Percentiles rank a stretch among this genome's conserved stretches.
phyloP scores from a whole-genome alignment of 2,888 invertebrate species.

The Xylocampa areola region DNA sequence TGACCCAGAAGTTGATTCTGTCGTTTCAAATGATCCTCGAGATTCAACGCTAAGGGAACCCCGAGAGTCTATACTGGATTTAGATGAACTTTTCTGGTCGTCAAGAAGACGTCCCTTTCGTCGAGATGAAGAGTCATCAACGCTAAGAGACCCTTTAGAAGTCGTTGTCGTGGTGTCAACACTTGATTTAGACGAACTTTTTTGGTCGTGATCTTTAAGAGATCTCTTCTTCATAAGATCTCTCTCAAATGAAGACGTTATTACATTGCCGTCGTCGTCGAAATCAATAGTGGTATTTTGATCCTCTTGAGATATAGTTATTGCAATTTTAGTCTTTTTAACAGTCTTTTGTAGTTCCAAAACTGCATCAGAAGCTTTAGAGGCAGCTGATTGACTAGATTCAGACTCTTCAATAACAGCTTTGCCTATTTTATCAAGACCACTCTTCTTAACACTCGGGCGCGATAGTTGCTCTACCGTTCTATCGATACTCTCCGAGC shows the following conservation, averaged over 20 bases:
- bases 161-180: constrained; percentile 87
- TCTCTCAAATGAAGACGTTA: constrained; percentile 83
- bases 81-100: constrained; percentile 89
- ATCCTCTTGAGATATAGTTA: constrained; percentile 88
- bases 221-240: constrained; percentile 82
- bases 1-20: constrained; percentile 93
- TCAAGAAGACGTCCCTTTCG: constrained; percentile 80
- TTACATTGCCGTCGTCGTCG: constrained; percentile 87
- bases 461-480: constrained; percentile 85
- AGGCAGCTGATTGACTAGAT: constrained; percentile 89
- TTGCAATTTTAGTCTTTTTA: constrained; percentile 87
- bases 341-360: constrained; percentile 86
- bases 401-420: constrained; percentile 89
- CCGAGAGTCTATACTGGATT: constrained; percentile 91
- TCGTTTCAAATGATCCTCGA: constrained; percentile 92
- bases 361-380: constrained; percentile 83
- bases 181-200: constrained; percentile 90
- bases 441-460: constrained; percentile 84
- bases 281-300: constrained; percentile 88
- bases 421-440: constrained; percentile 84
- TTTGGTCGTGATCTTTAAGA: constrained; percentile 84
- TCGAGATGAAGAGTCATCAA: constrained; percentile 86
- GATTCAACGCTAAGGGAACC: constrained; percentile 92
- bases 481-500: constrained; percentile 88
- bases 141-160: constrained; percentile 87